Evolutionary conservation across 2,888 invertebrate species (phyloP).

Genomic region (Tetranychus truncatus): DNA sequence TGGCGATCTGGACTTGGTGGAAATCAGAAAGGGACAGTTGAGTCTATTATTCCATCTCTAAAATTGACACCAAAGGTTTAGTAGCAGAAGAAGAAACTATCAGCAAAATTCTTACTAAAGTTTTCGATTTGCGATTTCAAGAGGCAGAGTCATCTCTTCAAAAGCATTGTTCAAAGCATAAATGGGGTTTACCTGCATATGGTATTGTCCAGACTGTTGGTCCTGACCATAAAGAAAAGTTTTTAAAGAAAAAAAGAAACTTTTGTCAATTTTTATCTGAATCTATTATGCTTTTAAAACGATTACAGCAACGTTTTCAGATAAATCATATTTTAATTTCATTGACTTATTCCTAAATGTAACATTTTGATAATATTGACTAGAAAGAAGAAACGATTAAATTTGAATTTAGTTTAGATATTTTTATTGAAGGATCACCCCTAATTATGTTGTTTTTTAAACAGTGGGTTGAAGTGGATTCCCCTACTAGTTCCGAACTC

Average conservation of each 20-base stretch:
- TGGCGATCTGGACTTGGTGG: conserved; percentile 77
- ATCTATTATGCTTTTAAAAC: no score
- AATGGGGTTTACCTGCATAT: conserved; percentile 67
- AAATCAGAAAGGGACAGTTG: conserved; percentile 71
- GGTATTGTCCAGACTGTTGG: conserved; percentile 68
- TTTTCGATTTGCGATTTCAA: conserved; percentile 16
- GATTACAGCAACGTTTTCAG: no score
- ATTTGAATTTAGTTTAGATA: no score
- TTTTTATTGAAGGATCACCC: fast-evolving
- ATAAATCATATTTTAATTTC: no score
- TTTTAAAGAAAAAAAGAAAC: no score
- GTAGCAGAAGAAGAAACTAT: conserved; percentile 28
- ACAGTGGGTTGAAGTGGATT: no score
- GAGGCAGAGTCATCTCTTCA: conserved; percentile 79
- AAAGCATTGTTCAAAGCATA: conserved; percentile 71
- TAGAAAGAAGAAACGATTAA: no score
- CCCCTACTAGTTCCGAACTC: no score
- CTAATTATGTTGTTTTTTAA: no score
- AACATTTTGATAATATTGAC: no score
- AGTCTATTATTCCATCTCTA: conserved; percentile 74
- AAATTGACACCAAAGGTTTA: conserved; percentile 74
- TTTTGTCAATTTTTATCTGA: no score
- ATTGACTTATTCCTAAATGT: no score
- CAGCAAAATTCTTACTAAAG: conserved; percentile 15
- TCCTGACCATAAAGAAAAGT: conserved; percentile 76